phyloP scores from a whole-genome alignment of 2,888 invertebrate species.

The Panopea generosa region DNA sequence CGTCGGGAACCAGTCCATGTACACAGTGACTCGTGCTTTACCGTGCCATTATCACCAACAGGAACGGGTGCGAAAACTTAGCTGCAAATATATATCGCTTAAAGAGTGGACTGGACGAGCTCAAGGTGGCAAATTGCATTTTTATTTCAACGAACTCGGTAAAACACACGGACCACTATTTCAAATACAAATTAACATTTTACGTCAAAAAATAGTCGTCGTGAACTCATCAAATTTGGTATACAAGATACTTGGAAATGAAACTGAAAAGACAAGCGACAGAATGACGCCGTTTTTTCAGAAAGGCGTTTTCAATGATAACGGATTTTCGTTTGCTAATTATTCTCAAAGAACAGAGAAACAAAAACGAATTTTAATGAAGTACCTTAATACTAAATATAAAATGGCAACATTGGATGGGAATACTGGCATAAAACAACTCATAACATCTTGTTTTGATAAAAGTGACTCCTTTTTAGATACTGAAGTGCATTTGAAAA shows the following conservation, averaged over 20 bases:
- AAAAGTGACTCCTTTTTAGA: neutral
- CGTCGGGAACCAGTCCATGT: no score
- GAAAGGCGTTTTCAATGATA: slow-evolving; percentile 36
- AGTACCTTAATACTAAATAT: slow-evolving; percentile 4
- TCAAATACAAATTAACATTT: slow-evolving; percentile 17
- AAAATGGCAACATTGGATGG: no score
- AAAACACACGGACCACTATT: slow-evolving; percentile 13
- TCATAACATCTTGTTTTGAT: neutral
- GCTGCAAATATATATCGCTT: no score
- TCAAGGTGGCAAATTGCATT: slow-evolving; percentile 24
- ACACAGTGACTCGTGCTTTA: no score
- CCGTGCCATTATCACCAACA: no score
- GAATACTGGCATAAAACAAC: neutral
- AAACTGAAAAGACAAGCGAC: slow-evolving; percentile 23
- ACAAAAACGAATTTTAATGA: slow-evolving; percentile 31
- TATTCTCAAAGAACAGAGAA: slow-evolving; percentile 16
- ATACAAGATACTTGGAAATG: slow-evolving; percentile 6
- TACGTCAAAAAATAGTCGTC: slow-evolving; percentile 26
- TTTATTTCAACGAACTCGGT: slow-evolving; percentile 26
- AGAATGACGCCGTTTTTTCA: slow-evolving; percentile 47
- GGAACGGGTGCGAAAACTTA: no score
- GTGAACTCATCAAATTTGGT: slow-evolving; percentile 27
- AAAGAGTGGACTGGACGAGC: neutral
- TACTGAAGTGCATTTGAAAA: neutral
- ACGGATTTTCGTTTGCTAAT: slow-evolving; percentile 47